Evolutionary conservation across 2,888 invertebrate species (phyloP), one percentile per base, ranked within the genome.

Genomic region (Philereme vetulata): DNA sequence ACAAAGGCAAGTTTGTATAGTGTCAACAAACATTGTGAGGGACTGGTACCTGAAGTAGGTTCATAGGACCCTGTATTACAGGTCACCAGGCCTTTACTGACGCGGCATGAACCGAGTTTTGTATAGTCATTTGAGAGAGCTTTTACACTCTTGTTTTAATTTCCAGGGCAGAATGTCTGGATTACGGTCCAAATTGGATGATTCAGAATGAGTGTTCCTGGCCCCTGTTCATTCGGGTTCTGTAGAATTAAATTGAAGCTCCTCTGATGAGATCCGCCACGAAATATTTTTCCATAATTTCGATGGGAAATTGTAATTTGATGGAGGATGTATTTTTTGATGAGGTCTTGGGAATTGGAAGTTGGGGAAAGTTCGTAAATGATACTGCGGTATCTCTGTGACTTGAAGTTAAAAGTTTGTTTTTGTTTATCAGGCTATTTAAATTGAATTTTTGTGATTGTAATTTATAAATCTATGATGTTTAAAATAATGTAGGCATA

Each of bases 141-240:
- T 35, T 45, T 45, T 51, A 7, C 49, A 44, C 49, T 55, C 56
- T 65, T 58, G 69, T 71, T 71, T 76, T 76, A 76, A 78, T 76
- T 76, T 71, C 65, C 68, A 67, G 64, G 44, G 48, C 50, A 64
- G 50, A 72, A 69, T n/a, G 77, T 76, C 70, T 44, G 77, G 76
- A 77, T 80, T 77, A 77, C 68, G 51, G 49, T 52, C 53, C 66
- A 74, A 78, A 80, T 79, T 79, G 78, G 75, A 75, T 72, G 72
- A 77, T 77, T 77, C 75, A 70, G 73, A 74, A 73, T 40, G 62
- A 32, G 55, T 72, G 61, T 68, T 70, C 69, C 57, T 61, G 60
- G 8, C 42, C 10, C 54, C 63, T 56, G 42, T 45, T 51, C 9
- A 47, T 58, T 62, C 21, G 56, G 54, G 62, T 53, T 56, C 56